Evolutionary conservation across 2,888 invertebrate species (phyloP).

Genomic region (Gryllus longicercus): DNA sequence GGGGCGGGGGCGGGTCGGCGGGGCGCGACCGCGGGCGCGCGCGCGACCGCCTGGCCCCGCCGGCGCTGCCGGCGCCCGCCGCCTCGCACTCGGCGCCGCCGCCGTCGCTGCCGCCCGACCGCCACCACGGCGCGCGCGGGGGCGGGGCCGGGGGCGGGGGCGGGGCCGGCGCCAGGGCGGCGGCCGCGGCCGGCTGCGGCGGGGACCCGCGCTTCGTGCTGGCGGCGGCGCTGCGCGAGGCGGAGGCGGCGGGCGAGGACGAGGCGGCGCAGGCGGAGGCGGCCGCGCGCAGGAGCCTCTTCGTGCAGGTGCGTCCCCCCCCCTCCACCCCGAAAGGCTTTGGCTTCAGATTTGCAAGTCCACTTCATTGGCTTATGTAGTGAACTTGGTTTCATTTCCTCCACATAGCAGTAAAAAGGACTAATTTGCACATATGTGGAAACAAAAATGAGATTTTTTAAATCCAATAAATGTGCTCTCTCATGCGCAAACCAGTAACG

Average conservation of each 20-base stretch:
- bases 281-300: background rate
- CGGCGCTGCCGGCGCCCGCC: background rate
- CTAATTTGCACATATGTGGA: too few relatives aligned
- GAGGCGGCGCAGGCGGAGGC: background rate
- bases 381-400: too few relatives aligned
- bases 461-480: too few relatives aligned
- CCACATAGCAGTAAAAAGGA: accelerated
- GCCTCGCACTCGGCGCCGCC: background rate
- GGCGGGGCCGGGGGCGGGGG: background rate
- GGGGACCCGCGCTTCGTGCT: slow-evolving; percentile 4
- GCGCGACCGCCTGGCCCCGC: background rate
- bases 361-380: too few relatives aligned
- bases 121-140: background rate
- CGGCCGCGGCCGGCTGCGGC: background rate
- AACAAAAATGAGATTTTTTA: too few relatives aligned
- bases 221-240: background rate
- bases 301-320: background rate
- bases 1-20: background rate
- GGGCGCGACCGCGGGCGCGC: background rate
- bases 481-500: too few relatives aligned
- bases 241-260: background rate
- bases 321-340: too few relatives aligned
- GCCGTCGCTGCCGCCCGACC: background rate
- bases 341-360: too few relatives aligned
- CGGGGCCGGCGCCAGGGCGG: background rate